A percentile compares a stretch with the other conserved stretches of the same genome.
phyloP scores from a whole-genome alignment of 2,888 invertebrate species.

The Erebia ligea region DNA sequence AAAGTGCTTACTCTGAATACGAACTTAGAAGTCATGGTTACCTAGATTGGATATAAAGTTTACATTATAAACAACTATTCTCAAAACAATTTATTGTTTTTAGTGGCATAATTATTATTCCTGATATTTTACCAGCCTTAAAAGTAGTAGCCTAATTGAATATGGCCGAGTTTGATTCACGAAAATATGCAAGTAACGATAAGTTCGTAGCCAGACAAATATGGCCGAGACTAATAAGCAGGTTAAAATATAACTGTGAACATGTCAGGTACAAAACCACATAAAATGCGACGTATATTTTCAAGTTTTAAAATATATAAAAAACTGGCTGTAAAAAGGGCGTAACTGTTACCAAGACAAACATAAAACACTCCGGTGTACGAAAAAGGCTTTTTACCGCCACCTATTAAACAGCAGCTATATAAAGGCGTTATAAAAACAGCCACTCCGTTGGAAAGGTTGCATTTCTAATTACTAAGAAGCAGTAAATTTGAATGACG shows the following conservation, averaged over 20 bases:
- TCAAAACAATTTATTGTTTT: too few relatives aligned
- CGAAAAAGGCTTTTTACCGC: constrained; percentile 12
- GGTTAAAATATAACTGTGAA: neutral
- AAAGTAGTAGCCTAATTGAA: neutral
- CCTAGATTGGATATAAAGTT: too few relatives aligned
- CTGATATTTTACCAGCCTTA: neutral
- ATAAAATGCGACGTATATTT: neutral
- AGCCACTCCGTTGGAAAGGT: constrained; percentile 17
- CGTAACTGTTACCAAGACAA: constrained; percentile 12
- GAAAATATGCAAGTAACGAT: neutral
- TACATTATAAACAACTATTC: too few relatives aligned
- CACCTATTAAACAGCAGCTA: constrained; percentile 8
- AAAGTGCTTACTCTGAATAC: too few relatives aligned
- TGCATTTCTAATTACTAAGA: constrained; percentile 33
- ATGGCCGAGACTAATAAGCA: constrained; percentile 1
- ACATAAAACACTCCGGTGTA: constrained; percentile 5
- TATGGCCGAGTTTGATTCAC: neutral
- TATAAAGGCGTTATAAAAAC: constrained; percentile 16
- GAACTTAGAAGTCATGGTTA: too few relatives aligned
- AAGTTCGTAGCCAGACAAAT: neutral
- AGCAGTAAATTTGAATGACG: constrained; percentile 21
- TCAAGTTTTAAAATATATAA: constrained; percentile 1
- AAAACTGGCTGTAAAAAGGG: constrained; percentile 1
- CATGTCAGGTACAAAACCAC: neutral
- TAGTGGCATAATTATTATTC: too few relatives aligned